phyloP scores from a whole-genome alignment of 2,113 vertebrate genomes.

The Varanus salvator region DNA sequence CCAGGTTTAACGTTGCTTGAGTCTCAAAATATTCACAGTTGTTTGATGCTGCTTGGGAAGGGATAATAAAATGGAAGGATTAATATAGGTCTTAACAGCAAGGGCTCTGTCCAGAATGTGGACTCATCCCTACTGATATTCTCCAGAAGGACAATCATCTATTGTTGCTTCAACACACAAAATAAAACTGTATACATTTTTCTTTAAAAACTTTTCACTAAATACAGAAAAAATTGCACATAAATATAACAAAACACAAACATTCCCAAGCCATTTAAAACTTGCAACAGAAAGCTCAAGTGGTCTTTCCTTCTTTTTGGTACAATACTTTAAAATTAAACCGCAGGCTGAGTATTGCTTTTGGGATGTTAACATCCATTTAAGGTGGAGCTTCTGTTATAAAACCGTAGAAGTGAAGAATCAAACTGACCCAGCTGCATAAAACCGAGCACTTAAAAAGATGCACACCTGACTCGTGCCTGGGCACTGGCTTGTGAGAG shows the following conservation, averaged over 20 bases:
- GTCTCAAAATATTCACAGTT: neutral
- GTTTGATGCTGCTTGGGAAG: rapidly evolving
- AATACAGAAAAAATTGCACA: conserved; percentile 67
- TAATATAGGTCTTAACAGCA: neutral
- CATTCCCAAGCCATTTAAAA: conserved; percentile 29
- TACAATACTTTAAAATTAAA: conserved; percentile 23
- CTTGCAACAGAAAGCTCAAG: conserved; percentile 13
- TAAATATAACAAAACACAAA: conserved; percentile 46
- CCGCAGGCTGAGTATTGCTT: rapidly evolving
- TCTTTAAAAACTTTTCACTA: conserved; percentile 41
- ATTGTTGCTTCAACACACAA: conserved; percentile 40
- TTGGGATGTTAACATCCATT: conserved; percentile 5
- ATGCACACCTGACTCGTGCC: too few relatives aligned
- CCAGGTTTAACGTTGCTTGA: rapidly evolving
- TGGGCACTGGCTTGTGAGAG: neutral
- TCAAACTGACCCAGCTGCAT: neutral
- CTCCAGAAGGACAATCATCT: neutral
- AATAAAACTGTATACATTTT: conserved; percentile 13
- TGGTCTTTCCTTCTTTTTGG: neutral
- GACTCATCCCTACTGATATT: neutral
- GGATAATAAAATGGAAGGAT: neutral
- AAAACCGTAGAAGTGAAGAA: neutral
- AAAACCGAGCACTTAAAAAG: neutral
- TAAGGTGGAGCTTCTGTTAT: conserved; percentile 18
- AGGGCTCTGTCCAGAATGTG: rapidly evolving